These are phyloP conservation scores for Iguana delicatissima DNA, from an alignment of 2,797 vertebrate genomes.

Conservation along the genomic window DNA sequence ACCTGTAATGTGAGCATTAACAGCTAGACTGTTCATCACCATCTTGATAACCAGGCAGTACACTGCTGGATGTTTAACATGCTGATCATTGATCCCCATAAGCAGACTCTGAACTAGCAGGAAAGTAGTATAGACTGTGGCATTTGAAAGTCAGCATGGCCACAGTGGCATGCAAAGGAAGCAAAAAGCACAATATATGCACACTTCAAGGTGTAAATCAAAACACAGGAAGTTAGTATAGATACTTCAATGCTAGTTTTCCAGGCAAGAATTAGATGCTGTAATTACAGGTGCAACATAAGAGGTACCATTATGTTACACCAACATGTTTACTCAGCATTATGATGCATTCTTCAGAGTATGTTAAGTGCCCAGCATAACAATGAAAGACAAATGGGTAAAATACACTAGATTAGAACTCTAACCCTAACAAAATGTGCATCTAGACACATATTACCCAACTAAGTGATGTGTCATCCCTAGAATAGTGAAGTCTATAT, in stretches of 20 bases:
- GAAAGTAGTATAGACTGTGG: constrained; percentile 23
- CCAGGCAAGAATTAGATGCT: constrained; percentile 17
- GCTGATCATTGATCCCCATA: constrained; percentile 35
- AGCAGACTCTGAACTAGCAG: not conserved
- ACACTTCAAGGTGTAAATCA: not conserved
- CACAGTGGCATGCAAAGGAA: constrained; percentile 29
- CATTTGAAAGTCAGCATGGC: constrained; percentile 24
- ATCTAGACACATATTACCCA: not conserved
- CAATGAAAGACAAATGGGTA: constrained; percentile 29
- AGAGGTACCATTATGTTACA: constrained; percentile 43
- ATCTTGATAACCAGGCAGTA: constrained; percentile 9
- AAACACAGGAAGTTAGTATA: not conserved
- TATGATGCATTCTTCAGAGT: constrained; percentile 33
- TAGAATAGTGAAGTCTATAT: not conserved
- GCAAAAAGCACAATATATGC: not conserved
- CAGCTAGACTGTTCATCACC: constrained; percentile 20
- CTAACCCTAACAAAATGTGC: not conserved
- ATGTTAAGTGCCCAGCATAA: constrained; percentile 25
- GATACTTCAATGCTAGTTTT: not conserved
- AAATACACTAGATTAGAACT: not conserved
- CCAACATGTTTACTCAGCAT: constrained; percentile 4
- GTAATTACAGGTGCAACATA: constrained; percentile 16
- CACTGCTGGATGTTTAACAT: constrained; percentile 35
- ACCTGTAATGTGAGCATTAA: constrained; percentile 37
- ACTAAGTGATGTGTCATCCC: not conserved